phyloP scores from a whole-genome alignment of 2,888 invertebrate genomes.

The Pinctada fucata region DNA sequence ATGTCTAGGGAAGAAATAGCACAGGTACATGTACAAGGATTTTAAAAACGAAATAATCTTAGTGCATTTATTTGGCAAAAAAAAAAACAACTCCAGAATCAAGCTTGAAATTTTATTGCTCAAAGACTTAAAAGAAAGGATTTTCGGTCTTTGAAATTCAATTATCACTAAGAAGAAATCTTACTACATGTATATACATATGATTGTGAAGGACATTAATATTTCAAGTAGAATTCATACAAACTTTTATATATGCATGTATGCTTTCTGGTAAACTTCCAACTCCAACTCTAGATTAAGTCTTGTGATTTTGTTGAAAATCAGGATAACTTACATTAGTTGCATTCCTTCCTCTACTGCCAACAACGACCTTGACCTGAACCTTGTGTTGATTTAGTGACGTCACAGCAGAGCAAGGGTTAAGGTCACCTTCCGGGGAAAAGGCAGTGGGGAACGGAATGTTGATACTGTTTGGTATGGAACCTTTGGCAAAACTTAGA shows the following conservation, averaged over 20 bases:
- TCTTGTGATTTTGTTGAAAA: neutral
- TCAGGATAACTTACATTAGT: conserved; percentile 73
- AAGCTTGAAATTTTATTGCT: too few species aligned
- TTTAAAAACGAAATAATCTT: neutral
- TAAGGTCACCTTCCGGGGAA: conserved; percentile 83
- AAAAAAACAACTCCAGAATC: neutral
- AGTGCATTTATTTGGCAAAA: neutral
- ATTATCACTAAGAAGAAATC: too few species aligned
- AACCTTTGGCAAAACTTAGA: conserved; percentile 86
- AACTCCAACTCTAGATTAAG: neutral
- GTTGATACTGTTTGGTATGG: conserved; percentile 89
- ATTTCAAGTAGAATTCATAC: neutral
- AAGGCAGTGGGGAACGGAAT: conserved; percentile 91
- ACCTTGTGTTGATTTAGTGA: conserved; percentile 81
- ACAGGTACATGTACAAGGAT: neutral
- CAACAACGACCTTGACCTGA: conserved; percentile 87
- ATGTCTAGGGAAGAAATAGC: neutral
- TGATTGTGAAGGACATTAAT: too few species aligned
- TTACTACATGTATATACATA: too few species aligned
- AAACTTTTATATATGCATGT: neutral
- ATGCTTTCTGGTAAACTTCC: neutral
- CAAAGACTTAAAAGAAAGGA: too few species aligned
- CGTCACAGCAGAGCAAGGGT: conserved; percentile 80
- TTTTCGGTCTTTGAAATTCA: too few species aligned
- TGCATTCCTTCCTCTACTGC: conserved; percentile 85